phyloP scores from a whole-genome alignment of 2,113 vertebrate species.

The Myxocyprinus asiaticus region DNA sequence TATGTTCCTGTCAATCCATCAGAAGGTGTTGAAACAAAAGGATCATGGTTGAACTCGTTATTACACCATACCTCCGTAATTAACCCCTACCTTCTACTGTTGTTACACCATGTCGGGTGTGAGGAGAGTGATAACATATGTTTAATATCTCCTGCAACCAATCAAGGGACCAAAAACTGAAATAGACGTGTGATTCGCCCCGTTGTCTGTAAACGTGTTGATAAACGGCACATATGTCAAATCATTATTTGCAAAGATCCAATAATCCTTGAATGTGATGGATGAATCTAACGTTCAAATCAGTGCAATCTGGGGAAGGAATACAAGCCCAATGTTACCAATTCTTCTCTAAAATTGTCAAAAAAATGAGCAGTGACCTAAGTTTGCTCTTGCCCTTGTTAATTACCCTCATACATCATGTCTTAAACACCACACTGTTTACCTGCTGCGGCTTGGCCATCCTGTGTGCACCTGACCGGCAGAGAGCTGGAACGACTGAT shows the following conservation, averaged over 20 bases:
- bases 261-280: conserved; percentile 43
- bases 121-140: conserved; percentile 65
- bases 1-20: conserved; percentile 63
- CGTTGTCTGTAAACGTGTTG: conserved; percentile 75
- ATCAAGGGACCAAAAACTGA: conserved; percentile 70
- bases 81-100: conserved; percentile 62
- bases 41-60: conserved; percentile 42
- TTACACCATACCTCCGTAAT: conserved; percentile 60
- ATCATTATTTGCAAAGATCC: conserved; percentile 67
- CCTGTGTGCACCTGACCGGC: conserved; percentile 65
- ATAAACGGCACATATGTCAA: conserved; percentile 75
- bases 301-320: neutral
- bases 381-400: conserved; percentile 68
- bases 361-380: conserved; percentile 58
- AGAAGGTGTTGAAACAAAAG: conserved; percentile 62
- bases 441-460: conserved; percentile 63
- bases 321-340: conserved; percentile 1
- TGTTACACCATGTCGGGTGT: conserved; percentile 60
- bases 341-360: conserved; percentile 2
- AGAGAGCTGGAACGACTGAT: conserved; percentile 70
- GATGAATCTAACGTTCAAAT: conserved; percentile 19
- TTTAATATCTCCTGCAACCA: conserved; percentile 63
- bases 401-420: conserved; percentile 79
- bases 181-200: conserved; percentile 77
- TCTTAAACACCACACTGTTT: conserved; percentile 72